Evolutionary conservation across 2,797 vertebrate genomes (phyloP).

Genomic region (Micromesistius poutassou): DNA sequence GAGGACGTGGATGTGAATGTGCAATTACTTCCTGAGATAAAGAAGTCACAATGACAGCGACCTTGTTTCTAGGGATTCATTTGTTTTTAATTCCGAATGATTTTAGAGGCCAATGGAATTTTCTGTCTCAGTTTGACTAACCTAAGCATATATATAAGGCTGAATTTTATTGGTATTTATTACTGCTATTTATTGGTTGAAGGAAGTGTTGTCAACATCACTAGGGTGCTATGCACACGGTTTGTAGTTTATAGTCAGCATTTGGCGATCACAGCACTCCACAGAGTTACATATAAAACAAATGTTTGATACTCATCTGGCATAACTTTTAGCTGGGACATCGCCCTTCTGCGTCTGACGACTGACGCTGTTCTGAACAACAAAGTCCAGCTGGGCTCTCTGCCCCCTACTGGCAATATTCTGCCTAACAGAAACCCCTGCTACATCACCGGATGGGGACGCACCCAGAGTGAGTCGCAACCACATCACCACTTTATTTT

Average conservation of each 20-base stretch:
- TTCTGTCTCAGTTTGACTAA: no score
- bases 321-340: conserved; percentile 78
- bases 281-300: no score
- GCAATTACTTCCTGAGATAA: no score
- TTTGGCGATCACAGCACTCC: no score
- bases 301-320: background rate
- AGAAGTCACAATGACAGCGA: no score
- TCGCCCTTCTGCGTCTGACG: conserved; percentile 81
- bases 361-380: conserved; percentile 72
- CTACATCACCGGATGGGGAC: conserved; percentile 89
- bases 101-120: no score
- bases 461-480: conserved; percentile 77
- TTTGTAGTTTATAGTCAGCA: background rate
- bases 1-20: no score
- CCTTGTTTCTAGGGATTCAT: no score
- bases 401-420: conserved; percentile 73
- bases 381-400: conserved; percentile 74
- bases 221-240: background rate
- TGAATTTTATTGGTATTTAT: no score
- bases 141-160: no score
- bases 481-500: background rate
- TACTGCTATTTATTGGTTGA: background rate
- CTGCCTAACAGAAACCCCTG: conserved; percentile 82
- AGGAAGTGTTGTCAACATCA: background rate
- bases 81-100: no score